phyloP scores from a whole-genome alignment of 1,140 invertebrate species.

The Centruroides vittatus region DNA sequence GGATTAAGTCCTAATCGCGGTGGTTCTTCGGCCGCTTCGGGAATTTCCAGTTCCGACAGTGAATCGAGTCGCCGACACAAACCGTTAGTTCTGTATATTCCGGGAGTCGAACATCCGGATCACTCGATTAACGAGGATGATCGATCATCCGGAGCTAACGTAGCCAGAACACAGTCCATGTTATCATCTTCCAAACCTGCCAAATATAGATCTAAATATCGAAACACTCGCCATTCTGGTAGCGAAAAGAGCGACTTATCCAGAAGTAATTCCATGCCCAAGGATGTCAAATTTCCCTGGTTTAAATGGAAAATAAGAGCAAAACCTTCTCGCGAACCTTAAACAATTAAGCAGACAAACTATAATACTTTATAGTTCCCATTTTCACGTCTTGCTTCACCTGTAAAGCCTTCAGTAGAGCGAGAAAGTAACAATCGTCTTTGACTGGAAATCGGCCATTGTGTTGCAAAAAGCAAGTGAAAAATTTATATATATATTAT shows the following conservation, averaged over 20 bases:
- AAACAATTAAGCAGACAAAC: not conserved
- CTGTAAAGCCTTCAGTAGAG: no score
- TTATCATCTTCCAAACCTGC: constrained; percentile 9
- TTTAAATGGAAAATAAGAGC: constrained; percentile 15
- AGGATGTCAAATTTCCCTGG: constrained; percentile 17
- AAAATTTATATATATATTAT: no score
- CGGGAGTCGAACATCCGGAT: constrained; percentile 11
- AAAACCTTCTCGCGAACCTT: constrained; percentile 17
- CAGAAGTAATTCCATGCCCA: constrained; percentile 14
- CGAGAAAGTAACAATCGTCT: no score
- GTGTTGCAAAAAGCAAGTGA: no score
- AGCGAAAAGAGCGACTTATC: constrained; percentile 4
- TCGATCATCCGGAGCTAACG: constrained; percentile 3
- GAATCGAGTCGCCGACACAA: constrained; percentile 6
- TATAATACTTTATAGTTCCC: no score
- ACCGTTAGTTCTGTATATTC: constrained; percentile 15
- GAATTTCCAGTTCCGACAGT: constrained; percentile 13
- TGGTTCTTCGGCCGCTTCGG: constrained; percentile 4
- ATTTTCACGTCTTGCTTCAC: no score
- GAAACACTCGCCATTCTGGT: not conserved
- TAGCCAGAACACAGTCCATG: constrained; percentile 14
- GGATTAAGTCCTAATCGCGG: constrained; percentile 5
- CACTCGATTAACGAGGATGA: constrained; percentile 7
- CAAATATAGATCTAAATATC: not conserved
- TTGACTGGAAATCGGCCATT: no score